Evolutionary conservation across 2,113 vertebrate genomes (phyloP), one percentile per base, ranked within the genome.

Genomic region (Ophthalmolycus amberensis): DNA sequence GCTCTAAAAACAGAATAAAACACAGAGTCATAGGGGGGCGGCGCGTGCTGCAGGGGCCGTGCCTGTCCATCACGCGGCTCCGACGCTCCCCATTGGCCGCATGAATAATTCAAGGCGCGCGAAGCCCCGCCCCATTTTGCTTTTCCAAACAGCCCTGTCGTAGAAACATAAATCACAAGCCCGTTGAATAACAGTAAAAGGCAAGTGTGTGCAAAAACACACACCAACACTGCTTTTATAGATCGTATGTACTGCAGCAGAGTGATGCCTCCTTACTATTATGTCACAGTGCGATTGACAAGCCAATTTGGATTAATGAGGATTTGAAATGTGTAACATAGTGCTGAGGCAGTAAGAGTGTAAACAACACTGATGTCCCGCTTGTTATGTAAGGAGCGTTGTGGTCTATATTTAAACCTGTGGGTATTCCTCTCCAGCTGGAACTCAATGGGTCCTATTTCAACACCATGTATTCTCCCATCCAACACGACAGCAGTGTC

Each of bases 1-100:
- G 90, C 92, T 92, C 91, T 90, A 92, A 90, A 92, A 90, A 92
- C 80, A 89, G 88, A 88, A 67, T 94, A 95, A 93, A 93, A 92
- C 93, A 87, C 89, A 54, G 91, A 94, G 94, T 92, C 93, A 94
- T 87, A 75, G 75, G 72, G 85, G 77, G 95, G 91, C 74, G 95
- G 93, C 29, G 94, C 93, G 54, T 87, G 75, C 84, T 80, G 85
- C 52, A 79, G 90, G 89, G 90, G 93, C 84, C 81, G 93, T 93
- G 91, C 79, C 92, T 88, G 90, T 89, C 91, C 29, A 50, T 94
- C 88, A 79, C 1, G 0, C 27, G 1, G 32, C 7, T 59, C 2
- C 3, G 29, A 5, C 82, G 80, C 76, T 20, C 10, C 82, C 58
- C 1, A 93, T 94, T 94, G 93, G 88, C 68, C 67, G 29, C 5